A percentile compares a stretch with the other conserved stretches of the same genome.
phyloP scores from a whole-genome alignment of 1,140 invertebrate species.

The Zaprionus davidi region DNA sequence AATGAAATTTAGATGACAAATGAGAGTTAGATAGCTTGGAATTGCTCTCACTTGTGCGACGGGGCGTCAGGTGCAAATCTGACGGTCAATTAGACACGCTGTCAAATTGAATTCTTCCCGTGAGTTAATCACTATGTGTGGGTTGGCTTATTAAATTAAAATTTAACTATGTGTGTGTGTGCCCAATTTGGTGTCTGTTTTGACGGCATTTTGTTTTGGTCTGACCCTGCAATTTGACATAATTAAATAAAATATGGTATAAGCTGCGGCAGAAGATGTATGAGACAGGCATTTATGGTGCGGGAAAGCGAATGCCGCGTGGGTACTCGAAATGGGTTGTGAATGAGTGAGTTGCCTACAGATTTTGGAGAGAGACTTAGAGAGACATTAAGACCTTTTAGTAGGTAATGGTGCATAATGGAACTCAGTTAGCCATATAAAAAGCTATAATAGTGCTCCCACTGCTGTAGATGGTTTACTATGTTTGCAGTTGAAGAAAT shows the following conservation, averaged over 20 bases:
- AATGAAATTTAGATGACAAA: conserved; percentile 17
- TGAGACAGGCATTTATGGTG: conserved; percentile 11
- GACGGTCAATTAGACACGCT: conserved; percentile 21
- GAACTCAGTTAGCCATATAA: not conserved
- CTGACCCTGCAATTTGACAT: conserved; percentile 18
- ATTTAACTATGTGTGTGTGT: conserved; percentile 3
- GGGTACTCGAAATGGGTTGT: not conserved
- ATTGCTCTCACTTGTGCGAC: not conserved
- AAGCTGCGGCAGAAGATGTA: not conserved
- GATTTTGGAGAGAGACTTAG: not conserved
- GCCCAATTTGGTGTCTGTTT: conserved; percentile 27
- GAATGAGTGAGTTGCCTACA: not conserved
- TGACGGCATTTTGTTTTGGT: conserved; percentile 8
- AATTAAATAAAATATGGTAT: conserved; percentile 13
- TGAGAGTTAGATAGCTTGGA: not conserved
- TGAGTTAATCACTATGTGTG: conserved; percentile 28
- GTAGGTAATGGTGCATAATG: not conserved
- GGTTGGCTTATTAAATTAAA: conserved; percentile 21
- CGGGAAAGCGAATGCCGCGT: conserved; percentile 17
- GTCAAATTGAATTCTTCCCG: conserved; percentile 43
- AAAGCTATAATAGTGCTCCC: not conserved
- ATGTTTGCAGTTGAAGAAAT: not conserved
- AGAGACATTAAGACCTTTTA: not conserved
- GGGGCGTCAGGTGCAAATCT: conserved; percentile 12
- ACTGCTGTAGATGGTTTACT: not conserved